Conservation (phyloP, 1,140 invertebrate species). For the Piezodorus guildinii region DNA sequence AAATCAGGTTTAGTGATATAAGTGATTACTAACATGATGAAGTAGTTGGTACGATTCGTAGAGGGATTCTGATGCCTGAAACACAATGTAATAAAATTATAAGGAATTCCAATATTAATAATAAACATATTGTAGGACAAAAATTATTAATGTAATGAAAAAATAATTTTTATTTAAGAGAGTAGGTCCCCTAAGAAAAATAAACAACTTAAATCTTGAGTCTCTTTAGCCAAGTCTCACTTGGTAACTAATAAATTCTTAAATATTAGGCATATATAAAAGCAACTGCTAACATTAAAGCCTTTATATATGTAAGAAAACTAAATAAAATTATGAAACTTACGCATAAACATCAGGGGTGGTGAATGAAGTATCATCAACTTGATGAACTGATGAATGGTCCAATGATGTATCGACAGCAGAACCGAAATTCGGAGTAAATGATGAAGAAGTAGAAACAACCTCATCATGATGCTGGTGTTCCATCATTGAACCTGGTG, state of each 20-base stretch:
- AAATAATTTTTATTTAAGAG: too few relatives aligned
- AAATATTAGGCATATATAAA: too few relatives aligned
- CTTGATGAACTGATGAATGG: conserved; percentile 10
- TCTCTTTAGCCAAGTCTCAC: too few relatives aligned
- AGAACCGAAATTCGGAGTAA: conserved; percentile 30
- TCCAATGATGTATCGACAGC: conserved; percentile 23
- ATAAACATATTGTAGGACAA: too few relatives aligned
- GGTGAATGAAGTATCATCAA: conserved; percentile 14
- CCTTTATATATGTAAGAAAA: too few relatives aligned
- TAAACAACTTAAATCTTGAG: too few relatives aligned
- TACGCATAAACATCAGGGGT: conserved; percentile 24
- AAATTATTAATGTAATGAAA: too few relatives aligned
- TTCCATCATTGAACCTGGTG: conserved; percentile 44
- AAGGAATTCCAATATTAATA: background rate
- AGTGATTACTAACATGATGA: background rate
- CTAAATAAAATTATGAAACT: background rate
- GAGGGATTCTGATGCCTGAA: conserved; percentile 4
- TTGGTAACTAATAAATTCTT: too few relatives aligned
- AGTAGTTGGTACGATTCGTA: background rate
- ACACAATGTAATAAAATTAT: background rate
- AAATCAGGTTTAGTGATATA: background rate
- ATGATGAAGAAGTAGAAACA: conserved; percentile 34
- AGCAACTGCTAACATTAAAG: too few relatives aligned
- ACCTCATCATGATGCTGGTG: conserved; percentile 50
- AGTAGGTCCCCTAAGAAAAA: too few relatives aligned